phyloP scores from a whole-genome alignment of 2,113 vertebrate species.

The Chaetodon auriga region DNA sequence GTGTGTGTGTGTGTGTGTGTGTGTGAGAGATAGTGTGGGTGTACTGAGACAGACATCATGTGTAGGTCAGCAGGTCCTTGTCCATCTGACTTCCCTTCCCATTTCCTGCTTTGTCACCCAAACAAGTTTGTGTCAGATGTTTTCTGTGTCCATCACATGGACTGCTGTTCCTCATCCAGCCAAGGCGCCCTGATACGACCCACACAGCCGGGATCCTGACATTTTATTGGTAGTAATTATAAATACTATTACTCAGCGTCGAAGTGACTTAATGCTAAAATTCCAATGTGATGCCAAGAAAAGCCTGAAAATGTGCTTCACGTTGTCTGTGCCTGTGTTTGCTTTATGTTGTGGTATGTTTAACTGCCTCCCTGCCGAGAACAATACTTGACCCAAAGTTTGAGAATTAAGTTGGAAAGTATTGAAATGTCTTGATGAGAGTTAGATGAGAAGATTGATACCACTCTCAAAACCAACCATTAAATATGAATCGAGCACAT shows the following conservation, averaged over 20 bases:
- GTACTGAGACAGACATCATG: conserved; percentile 35
- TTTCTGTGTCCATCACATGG: background rate
- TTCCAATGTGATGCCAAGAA: background rate
- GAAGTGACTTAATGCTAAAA: background rate
- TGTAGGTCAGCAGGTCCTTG: conserved; percentile 64
- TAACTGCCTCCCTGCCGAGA: no score
- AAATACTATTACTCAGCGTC: background rate
- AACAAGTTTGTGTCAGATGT: conserved; percentile 10
- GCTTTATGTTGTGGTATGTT: no score
- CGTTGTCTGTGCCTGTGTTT: no score
- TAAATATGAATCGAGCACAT: background rate
- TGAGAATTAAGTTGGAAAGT: no score
- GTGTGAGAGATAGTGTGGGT: background rate
- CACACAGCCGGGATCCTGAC: background rate
- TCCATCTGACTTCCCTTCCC: conserved; percentile 60
- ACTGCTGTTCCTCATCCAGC: background rate
- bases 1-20: conserved; percentile 9
- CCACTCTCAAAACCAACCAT: background rate
- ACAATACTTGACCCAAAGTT: no score
- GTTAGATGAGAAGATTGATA: no score
- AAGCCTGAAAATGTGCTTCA: background rate
- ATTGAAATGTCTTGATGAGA: background rate
- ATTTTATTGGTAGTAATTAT: background rate
- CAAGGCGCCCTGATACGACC: background rate
- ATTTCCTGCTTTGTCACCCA: conserved; percentile 53